Conservation (phyloP, 2,888 invertebrate genomes). For the Miltochrista miniata region DNA sequence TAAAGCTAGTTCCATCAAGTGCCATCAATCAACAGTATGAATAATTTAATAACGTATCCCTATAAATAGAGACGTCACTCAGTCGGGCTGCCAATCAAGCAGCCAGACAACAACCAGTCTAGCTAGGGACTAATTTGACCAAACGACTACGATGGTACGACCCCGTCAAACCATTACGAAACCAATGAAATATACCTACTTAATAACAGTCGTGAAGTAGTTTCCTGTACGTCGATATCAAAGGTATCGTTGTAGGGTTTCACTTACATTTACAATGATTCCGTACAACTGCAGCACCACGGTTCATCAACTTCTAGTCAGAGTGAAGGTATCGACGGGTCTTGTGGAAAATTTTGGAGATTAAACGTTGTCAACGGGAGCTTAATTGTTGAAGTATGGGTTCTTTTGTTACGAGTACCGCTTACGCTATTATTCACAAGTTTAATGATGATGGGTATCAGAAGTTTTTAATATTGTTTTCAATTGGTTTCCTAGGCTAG, state of each 20-base stretch:
- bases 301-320: constrained; percentile 28
- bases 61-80: no score
- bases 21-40: no score
- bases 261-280: constrained; percentile 14
- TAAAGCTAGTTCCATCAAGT: no score
- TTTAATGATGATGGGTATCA: background rate
- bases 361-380: constrained; percentile 14
- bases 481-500: no score
- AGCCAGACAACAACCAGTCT: no score
- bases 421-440: background rate
- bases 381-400: constrained; percentile 1
- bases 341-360: constrained; percentile 17
- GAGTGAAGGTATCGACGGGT: constrained; percentile 1
- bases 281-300: constrained; percentile 28
- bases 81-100: no score
- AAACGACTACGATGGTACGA: no score
- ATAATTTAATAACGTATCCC: no score
- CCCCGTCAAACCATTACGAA: no score
- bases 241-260: constrained; percentile 29
- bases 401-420: constrained; percentile 5
- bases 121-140: no score
- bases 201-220: constrained; percentile 9
- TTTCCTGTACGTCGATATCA: constrained; percentile 25
- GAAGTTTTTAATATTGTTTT: no score
- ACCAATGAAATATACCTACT: background rate